phyloP scores from a whole-genome alignment of 2,888 invertebrate genomes.

The Odontomyia ornata region DNA sequence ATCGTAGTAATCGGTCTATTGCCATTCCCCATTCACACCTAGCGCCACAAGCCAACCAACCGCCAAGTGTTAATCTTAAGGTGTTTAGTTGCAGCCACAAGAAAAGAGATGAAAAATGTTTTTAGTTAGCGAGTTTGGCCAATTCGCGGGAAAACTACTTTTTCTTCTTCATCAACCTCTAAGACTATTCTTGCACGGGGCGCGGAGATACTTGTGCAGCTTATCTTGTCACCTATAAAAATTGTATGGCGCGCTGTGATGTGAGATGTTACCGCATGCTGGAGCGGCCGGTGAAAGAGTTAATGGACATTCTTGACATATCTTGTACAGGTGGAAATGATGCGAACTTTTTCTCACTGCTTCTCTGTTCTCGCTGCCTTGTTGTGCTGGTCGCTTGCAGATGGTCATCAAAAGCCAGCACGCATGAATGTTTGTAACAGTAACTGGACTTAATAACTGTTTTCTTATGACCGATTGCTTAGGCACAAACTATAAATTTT shows the following conservation, averaged over 20 bases:
- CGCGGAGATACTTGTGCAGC: neutral
- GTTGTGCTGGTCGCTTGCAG: neutral
- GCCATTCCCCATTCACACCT: neutral
- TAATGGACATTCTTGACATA: constrained; percentile 29
- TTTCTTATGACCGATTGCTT: constrained; percentile 15
- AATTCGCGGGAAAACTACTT: neutral
- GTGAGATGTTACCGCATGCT: neutral
- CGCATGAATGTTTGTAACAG: constrained; percentile 4
- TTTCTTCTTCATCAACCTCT: too few species aligned
- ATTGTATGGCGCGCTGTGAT: neutral
- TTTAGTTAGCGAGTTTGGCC: neutral
- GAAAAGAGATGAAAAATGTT: neutral
- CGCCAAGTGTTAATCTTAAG: neutral
- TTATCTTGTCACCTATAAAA: constrained; percentile 23
- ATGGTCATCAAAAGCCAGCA: neutral
- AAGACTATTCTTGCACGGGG: neutral
- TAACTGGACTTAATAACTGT: constrained; percentile 32
- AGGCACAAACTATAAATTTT: neutral
- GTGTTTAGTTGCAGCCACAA: neutral
- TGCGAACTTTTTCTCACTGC: neutral
- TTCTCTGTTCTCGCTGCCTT: neutral
- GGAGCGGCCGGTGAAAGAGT: constrained; percentile 8
- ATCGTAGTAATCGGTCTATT: neutral
- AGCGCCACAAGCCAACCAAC: neutral
- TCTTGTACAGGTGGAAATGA: constrained; percentile 14